Evolutionary conservation across 2,888 invertebrate species (phyloP), one percentile per base, ranked within the genome.

Genomic region (Metalampra italica): DNA sequence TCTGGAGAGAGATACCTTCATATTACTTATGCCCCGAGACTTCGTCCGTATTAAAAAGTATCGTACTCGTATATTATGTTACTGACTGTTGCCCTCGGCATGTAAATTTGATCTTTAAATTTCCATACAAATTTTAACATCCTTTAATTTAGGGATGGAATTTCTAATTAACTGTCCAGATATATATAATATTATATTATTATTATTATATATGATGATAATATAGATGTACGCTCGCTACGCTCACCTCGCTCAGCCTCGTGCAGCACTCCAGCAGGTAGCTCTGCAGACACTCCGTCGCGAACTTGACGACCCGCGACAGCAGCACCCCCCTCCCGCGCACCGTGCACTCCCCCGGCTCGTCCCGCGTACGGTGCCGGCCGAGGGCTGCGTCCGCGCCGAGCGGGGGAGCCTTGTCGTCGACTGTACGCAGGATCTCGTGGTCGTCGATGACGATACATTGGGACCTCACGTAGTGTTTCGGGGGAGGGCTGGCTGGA

Each of bases 231-330:
- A n/a, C n/a, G n/a, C n/a, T n/a, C n/a, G n/a, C n/a, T n/a, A n/a
- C n/a, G 5, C 36, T 36, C 7, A 90, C 88, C 77, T 91, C 91
- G 52, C 91, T 91, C 12, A 91, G 60, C 56, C 71, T 79, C n/a
- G 84, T 90, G 51, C 90, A 89, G 3, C 83, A 87, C 46, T 89
- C 85, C 51, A 92, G 66, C 39, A 92, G 57, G 36, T 88, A 86
- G n/a, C 71, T 87, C 59, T 90, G 90, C 14, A 90, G 57, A 39
- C 85, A 82, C 1, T 84, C 85, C 0, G 85, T 78, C 0, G 87
- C 81, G 49, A 90, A 92, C 61, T 87, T 87, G 30, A 90, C 64
- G 0, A 90, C 71, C 2, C 66, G 58, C 34, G 75, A 82, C 22
- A 86, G 50, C 34, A 91, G 64, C 2, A 68, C 72, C 4, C 75